phyloP scores from a whole-genome alignment of 2,888 invertebrate species.

The Busseola fusca region DNA sequence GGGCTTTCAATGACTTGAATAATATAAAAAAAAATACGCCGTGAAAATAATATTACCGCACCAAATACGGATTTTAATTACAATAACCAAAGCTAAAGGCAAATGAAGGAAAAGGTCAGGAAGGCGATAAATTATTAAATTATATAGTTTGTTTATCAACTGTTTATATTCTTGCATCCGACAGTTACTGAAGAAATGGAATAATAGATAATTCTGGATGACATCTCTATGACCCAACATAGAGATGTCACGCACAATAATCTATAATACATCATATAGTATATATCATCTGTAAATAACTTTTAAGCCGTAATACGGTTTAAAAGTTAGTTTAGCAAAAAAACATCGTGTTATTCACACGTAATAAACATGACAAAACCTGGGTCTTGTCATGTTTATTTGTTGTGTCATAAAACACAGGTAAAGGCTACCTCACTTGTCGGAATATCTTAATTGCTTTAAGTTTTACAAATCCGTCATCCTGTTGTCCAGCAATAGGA shows the following conservation, averaged over 20 bases:
- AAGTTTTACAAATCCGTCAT: slow-evolving; percentile 67
- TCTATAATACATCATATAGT: too few species aligned
- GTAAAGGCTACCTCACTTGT: slow-evolving; percentile 86
- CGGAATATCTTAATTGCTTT: slow-evolving; percentile 80
- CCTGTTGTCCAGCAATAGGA: slow-evolving; percentile 48
- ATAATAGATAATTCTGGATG: slow-evolving; percentile 35
- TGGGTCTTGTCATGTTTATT: slow-evolving; percentile 58
- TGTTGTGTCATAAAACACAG: slow-evolving; percentile 82
- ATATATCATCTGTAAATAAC: too few species aligned
- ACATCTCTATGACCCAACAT: slow-evolving; percentile 25
- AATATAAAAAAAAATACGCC: slow-evolving; percentile 61
- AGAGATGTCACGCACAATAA: too few species aligned
- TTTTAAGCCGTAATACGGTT: neutral
- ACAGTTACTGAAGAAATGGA: slow-evolving; percentile 39
- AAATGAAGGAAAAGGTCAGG: slow-evolving; percentile 53
- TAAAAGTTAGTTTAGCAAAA: slow-evolving; percentile 11
- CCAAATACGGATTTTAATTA: slow-evolving; percentile 54
- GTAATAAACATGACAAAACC: slow-evolving; percentile 10
- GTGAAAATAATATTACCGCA: slow-evolving; percentile 51
- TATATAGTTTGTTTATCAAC: slow-evolving; percentile 38
- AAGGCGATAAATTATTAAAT: slow-evolving; percentile 41
- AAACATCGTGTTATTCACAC: neutral
- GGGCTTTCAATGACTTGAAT: slow-evolving; percentile 81
- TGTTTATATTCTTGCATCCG: slow-evolving; percentile 43
- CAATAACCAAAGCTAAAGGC: slow-evolving; percentile 48